Base-by-base conservation (phyloP, 2,113 vertebrate species). In the Hymenochirus boettgeri region DNA sequence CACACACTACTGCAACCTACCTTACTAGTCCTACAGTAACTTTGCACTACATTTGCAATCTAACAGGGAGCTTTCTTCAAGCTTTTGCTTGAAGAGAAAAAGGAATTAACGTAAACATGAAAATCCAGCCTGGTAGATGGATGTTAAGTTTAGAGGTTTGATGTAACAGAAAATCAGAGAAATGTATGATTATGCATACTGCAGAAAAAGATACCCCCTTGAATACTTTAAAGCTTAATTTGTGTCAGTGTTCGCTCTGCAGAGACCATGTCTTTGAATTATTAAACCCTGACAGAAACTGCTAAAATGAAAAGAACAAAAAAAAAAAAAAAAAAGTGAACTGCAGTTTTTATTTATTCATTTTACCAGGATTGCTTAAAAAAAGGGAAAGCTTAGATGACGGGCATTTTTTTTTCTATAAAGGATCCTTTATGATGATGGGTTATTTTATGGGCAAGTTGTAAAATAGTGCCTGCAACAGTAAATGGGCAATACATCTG, bases 111-210 rank as follows among this genome's bases (percentile, higher is more conserved):
- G 42, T 60, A 48, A 31, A 65, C 1, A 27, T 66, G 64, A 47
- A 42, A 69, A 60, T 69, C 56, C 33, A 69, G 57, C 18, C 57
- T 53, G 47, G 18, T 50, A 69, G 47, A 67, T 53, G 24, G 47
- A 69, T 51, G 46, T 46, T 27, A 53, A 53, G 47, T 53, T 69
- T 45, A 60, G 56, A 69, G 59, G 56, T 60, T 69, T 69, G 53
- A 60, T 69, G 65, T 59, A 69, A 60, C 55, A 60, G 56, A 48
- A 69, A 60, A 69, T 69, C 65, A 69, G 57, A 57, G 64, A 57
- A 69, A 69, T 69, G 57, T 45, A 58, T 60, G 57, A 69, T 69
- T 69, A 69, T 69, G 65, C 57, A 69, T 69, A 69, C 60, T 69
- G 57, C 65, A 69, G 55, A 53, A 48, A 48, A 69, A 69, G 46